Evolutionary conservation across 2,888 invertebrate genomes (phyloP), one percentile per base, ranked within the genome.

Genomic region (Alentia gelatinosa): DNA sequence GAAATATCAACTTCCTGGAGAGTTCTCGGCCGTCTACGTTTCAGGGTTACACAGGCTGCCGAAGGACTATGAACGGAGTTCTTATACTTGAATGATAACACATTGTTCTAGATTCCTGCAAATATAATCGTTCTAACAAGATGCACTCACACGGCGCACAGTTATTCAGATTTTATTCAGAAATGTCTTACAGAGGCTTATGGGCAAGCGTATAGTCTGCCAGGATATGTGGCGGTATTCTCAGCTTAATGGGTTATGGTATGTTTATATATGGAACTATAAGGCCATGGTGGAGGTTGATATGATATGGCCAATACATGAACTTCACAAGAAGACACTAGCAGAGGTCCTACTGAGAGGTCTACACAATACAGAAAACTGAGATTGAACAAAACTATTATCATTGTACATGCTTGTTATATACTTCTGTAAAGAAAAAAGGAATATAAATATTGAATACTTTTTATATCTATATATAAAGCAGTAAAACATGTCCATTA

Each of bases 401-500:
- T 79, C 35, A 79, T 3, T 79, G 79, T 79, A 79, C 79, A 79
- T 79, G 79, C 79, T 79, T 35, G 79, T 37, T 79, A 79, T 79
- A 79, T 79, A 79, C 79, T 79, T 79, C 79, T 79, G 79, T 37
- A 79, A 79, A 68, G n/a, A 63, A 63, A 63, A 74, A 79, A 39
- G 39, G 79, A 79, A 79, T 79, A 79, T 79, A 79, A 79, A 79
- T 79, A 79, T 79, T 68, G 39, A 79, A 79, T 79, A 79, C 39
- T 39, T 79, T 63, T 79, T 79, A 79, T 79, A 79, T 79, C 35
- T 79, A 79, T 79, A 79, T 79, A 79, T 79, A 79, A 79, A 79
- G 35, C 35, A 37, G 39, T 37, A 79, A 79, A 19, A 9, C 79
- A 39, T 30, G 33, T 30, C 68, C 68, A 68, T 3, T 3, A 30